A percentile compares a stretch with the other conserved stretches of the same genome.
These are phyloP conservation scores for Fulica atra DNA, from an alignment of 2,113 vertebrate genomes.

Conservation along the genomic window DNA sequence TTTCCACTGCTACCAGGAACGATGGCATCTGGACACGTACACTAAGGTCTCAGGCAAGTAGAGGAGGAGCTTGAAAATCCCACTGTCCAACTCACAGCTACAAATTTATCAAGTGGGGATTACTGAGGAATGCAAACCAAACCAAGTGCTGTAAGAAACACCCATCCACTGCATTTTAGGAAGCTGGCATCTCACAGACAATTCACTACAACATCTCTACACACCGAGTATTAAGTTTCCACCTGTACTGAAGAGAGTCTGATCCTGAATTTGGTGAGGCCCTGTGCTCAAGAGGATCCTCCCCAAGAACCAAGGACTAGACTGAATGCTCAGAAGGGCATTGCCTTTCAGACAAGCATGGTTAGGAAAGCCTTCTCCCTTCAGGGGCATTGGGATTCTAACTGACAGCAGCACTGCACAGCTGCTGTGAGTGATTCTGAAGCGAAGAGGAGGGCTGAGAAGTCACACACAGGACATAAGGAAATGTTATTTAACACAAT, in stretches of 20 bases:
- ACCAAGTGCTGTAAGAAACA: neutral
- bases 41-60: neutral
- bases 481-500: neutral
- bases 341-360: neutral
- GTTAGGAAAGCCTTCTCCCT: neutral
- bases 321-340: neutral
- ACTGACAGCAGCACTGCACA: neutral
- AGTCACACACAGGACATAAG: neutral
- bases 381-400: neutral
- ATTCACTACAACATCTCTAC: neutral
- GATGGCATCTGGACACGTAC: neutral
- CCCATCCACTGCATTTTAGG: neutral
- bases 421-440: neutral
- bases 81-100: neutral
- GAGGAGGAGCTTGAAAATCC: neutral
- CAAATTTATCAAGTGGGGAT: neutral
- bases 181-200: neutral
- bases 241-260: neutral
- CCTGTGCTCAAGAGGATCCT: neutral
- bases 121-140: neutral
- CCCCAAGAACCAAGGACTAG: neutral
- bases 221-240: accelerated
- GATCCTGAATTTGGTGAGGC: neutral
- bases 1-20: neutral
- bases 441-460: neutral